These are phyloP conservation scores for Amphipyra tragopoginis DNA, from an alignment of 2,888 invertebrate species.

Conservation along the genomic window DNA sequence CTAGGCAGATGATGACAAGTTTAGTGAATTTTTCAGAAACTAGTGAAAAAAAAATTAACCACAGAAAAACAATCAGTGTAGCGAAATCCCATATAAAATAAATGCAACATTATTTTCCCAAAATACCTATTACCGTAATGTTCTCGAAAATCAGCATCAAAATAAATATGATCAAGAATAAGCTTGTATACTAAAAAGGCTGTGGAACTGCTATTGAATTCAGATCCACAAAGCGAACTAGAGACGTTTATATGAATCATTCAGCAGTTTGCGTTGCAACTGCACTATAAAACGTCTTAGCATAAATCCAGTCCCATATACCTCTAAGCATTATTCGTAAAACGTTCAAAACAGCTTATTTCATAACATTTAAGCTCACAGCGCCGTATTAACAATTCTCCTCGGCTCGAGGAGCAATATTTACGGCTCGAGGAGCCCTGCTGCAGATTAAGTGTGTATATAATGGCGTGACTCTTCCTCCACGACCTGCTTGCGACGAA, in stretches of 20 bases:
- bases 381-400: constrained; percentile 62
- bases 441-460: constrained; percentile 67
- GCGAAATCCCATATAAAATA: no score
- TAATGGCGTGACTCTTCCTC: constrained; percentile 62
- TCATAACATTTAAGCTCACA: constrained; percentile 47
- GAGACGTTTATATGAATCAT: constrained; percentile 55
- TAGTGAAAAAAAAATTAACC: no score
- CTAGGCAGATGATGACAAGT: no score
- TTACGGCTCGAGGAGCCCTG: constrained; percentile 59
- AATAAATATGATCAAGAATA: constrained; percentile 35
- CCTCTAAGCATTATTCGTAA: constrained; percentile 45
- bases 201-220: constrained; percentile 54
- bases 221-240: constrained; percentile 52
- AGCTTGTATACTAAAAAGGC: constrained; percentile 34
- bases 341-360: constrained; percentile 52
- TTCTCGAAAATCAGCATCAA: constrained; percentile 10
- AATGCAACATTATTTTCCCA: no score
- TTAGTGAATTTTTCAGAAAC: no score
- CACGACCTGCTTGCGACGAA: constrained; percentile 56
- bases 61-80: no score
- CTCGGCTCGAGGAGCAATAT: constrained; percentile 60
- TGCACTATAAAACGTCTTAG: constrained; percentile 47
- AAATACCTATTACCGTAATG: background rate
- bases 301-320: constrained; percentile 47
- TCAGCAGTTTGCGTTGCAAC: constrained; percentile 62